Base-by-base conservation (phyloP, 1,140 invertebrate genomes). In the Trachymyrmex cornetzi region DNA sequence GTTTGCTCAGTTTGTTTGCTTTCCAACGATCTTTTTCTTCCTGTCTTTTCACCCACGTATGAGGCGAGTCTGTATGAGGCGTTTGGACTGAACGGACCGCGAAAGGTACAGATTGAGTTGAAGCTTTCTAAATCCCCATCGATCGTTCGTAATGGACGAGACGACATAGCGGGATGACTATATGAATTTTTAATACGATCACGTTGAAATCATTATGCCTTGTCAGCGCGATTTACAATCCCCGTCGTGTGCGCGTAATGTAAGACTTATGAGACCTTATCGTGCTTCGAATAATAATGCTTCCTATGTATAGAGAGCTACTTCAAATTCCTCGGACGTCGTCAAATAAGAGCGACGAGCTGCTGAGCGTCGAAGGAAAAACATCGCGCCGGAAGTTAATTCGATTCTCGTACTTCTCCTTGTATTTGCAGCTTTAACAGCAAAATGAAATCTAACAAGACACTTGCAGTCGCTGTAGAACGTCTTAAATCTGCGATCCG, bases 201-300 rank as follows among this genome's bases (percentile, higher is more conserved):
- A 91, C 89, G 90, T 89, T 30, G 87, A 59, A 89, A 89, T 89
- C 90, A 91, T 91, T 91, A 91, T 91, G 87, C 59, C 77, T 63
- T 87, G 84, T 81, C 90, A 87, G 87, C 77, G 88, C 85, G 85
- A 91, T 91, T 91, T 91, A 91, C 89, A 87, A 86, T 88, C 67
- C 81, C 82, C 82, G 79, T 81, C 77, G 64, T 53, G 82, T 77
- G 87, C 87, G 82, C 88, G 84, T 81, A 87, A 89, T 89, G 81
- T 89, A 87, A 91, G 89, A 91, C 86, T 91, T 91, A 91, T 80
- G 90, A 27, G 64, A 59, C 44, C 48, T 67, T 61, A 59, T 48
- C 89, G 89, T 91, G 90, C 50, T 57, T 69, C 85, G 87, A 77
- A 88, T 88, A 86, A 88, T 77, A 85, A 88, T 86, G 66, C 50